These are phyloP conservation scores for Heliconius erato DNA, from an alignment of 2,888 invertebrate genomes.

Conservation along the genomic window DNA sequence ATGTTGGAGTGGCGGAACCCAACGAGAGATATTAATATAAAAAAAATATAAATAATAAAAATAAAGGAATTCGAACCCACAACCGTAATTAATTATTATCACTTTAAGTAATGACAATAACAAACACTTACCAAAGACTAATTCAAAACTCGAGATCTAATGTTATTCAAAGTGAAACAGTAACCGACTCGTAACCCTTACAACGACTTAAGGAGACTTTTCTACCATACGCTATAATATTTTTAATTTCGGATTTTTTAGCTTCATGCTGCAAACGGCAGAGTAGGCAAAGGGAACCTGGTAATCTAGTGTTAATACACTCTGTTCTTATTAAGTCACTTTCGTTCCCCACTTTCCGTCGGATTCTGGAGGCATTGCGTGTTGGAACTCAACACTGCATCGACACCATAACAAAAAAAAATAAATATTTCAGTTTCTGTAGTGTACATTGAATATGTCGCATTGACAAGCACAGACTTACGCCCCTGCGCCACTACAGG, in stretches of 20 bases:
- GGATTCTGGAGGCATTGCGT: too few species aligned
- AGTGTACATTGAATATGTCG: too few species aligned
- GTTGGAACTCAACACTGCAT: too few species aligned
- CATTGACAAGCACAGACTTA: too few species aligned
- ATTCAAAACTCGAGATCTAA: conserved; percentile 17
- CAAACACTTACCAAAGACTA: conserved; percentile 15
- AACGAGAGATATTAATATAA: not conserved
- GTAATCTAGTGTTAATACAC: too few species aligned
- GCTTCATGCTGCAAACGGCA: not conserved
- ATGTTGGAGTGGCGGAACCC: not conserved
- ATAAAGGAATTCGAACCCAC: not conserved
- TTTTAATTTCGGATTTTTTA: not conserved
- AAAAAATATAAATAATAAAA: too few species aligned
- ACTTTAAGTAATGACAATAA: not conserved
- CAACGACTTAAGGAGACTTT: not conserved
- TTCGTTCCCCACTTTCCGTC: too few species aligned
- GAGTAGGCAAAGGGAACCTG: too few species aligned
- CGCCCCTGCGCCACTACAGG: too few species aligned
- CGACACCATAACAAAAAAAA: too few species aligned
- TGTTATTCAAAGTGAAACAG: conserved; percentile 24
- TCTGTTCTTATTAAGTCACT: too few species aligned
- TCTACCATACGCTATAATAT: conserved; percentile 4
- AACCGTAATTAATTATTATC: conserved; percentile 1
- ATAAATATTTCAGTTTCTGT: too few species aligned
- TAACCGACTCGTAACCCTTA: conserved; percentile 19